A percentile compares a stretch with the other conserved stretches of the same genome.
These are phyloP conservation scores for Nerophis ophidion DNA, from an alignment of 2,113 vertebrate species.

Conservation along the genomic window DNA sequence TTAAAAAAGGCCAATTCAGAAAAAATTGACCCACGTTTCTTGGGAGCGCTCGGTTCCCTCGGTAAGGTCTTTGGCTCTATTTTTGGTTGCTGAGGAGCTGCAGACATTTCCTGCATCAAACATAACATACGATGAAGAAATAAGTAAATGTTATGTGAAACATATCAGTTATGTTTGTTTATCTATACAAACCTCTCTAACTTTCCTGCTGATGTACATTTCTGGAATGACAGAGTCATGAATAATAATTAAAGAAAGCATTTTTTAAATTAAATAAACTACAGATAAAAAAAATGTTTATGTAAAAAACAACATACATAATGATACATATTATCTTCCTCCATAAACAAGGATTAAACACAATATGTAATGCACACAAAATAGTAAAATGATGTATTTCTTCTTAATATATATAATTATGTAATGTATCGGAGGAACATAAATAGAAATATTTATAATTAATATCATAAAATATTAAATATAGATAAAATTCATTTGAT, in stretches of 20 bases:
- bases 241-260: slow-evolving; percentile 7
- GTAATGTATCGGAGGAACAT: too few relatives aligned
- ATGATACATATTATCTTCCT: too few relatives aligned
- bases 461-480: too few relatives aligned
- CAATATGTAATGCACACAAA: too few relatives aligned
- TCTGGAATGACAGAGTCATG: slow-evolving; percentile 55
- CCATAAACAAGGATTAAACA: too few relatives aligned
- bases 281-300: too few relatives aligned
- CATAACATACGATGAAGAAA: not conserved
- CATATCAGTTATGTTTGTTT: slow-evolving; percentile 1
- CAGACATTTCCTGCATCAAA: slow-evolving; percentile 47
- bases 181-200: slow-evolving; percentile 61
- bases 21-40: slow-evolving; percentile 32
- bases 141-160: not conserved
- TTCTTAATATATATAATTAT: too few relatives aligned
- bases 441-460: too few relatives aligned
- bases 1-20: not conserved
- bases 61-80: slow-evolving; percentile 40
- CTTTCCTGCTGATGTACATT: slow-evolving; percentile 50
- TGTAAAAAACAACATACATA: not conserved
- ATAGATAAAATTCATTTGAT: too few relatives aligned
- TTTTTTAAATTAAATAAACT: not conserved
- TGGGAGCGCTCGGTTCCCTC: slow-evolving; percentile 39
- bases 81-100: slow-evolving; percentile 37
- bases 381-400: too few relatives aligned